A percentile compares a stretch with the other conserved stretches of the same genome.
phyloP scores from a whole-genome alignment of 2,797 vertebrate species.

The Cyclura pinguis region DNA sequence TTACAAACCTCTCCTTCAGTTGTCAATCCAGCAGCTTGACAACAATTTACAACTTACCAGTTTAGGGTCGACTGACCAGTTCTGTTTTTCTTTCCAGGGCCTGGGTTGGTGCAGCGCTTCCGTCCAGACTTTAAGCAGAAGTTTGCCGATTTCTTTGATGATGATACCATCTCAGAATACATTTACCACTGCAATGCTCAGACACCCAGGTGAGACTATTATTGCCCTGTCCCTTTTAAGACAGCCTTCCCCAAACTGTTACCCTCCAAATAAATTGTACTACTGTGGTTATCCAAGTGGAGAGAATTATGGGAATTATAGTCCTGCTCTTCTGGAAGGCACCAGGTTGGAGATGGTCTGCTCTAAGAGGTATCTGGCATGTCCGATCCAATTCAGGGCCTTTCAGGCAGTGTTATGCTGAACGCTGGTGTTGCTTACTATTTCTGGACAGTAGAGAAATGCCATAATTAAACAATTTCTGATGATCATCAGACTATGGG shows the following conservation, averaged over 20 bases:
- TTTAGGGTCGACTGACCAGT: background rate
- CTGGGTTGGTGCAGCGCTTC: constrained; percentile 89
- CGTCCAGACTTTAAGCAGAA: constrained; percentile 92
- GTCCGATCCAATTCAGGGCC: background rate
- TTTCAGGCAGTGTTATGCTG: no score
- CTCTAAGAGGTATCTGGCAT: background rate
- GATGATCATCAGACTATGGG: no score
- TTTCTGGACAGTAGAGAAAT: no score
- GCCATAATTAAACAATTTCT: no score
- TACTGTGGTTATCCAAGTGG: background rate
- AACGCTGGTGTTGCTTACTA: no score
- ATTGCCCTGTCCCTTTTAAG: background rate
- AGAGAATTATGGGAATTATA: background rate
- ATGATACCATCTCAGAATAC: constrained; percentile 92
- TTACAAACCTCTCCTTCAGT: no score
- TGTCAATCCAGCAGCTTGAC: no score
- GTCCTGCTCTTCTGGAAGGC: background rate
- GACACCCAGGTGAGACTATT: constrained; percentile 84
- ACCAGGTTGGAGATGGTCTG: background rate
- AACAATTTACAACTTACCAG: background rate
- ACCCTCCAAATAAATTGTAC: background rate
- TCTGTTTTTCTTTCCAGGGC: constrained; percentile 74
- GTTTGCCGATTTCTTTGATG: constrained; percentile 91
- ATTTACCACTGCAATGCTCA: constrained; percentile 96
- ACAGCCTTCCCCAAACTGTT: background rate